Conservation (phyloP, 2,113 vertebrate species). For the Oriolus oriolus region DNA sequence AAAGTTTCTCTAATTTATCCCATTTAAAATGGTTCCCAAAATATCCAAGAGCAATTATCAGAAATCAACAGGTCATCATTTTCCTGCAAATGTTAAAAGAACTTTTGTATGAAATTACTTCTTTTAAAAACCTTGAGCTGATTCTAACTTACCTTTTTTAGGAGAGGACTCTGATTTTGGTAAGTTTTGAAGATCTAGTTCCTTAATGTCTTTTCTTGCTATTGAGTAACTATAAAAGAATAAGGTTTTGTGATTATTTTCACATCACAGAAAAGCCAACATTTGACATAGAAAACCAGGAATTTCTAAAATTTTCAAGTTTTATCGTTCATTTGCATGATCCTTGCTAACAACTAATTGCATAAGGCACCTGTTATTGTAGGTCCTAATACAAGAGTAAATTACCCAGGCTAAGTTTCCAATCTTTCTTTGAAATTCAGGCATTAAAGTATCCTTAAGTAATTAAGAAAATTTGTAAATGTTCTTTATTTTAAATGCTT, state of each 20-base stretch:
- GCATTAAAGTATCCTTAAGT: background rate
- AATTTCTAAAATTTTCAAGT: background rate
- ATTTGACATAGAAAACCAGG: background rate
- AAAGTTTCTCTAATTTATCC: background rate
- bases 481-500: background rate
- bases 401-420: background rate
- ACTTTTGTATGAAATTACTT: background rate
- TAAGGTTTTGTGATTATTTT: background rate
- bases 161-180: constrained; percentile 76
- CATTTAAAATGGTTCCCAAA: background rate
- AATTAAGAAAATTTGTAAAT: background rate
- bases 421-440: background rate
- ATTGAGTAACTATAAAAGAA: constrained; percentile 79
- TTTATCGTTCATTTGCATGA: background rate
- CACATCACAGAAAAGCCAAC: background rate
- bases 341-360: background rate
- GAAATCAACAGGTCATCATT: background rate
- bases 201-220: constrained; percentile 84
- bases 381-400: background rate
- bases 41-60: background rate
- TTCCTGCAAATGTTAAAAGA: background rate
- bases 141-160: constrained; percentile 81
- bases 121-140: background rate
- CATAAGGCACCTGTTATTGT: background rate
- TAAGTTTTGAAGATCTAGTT: constrained; percentile 73